Conservation (phyloP, 2,888 invertebrate genomes). For the Microctonus aethiopoides region DNA sequence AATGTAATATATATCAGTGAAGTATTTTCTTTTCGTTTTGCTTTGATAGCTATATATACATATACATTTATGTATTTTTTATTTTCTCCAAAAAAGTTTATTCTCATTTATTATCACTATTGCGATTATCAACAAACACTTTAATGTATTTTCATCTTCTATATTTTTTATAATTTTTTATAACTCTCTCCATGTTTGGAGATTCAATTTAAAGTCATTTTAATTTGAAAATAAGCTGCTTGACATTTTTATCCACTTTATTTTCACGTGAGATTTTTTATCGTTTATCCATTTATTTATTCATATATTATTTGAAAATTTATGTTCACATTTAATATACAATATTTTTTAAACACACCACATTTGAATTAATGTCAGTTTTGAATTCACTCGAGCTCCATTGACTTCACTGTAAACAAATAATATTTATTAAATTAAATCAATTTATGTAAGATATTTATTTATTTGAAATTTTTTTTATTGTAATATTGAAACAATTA, state of each 20-base stretch:
- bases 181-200: neutral
- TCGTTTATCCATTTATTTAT: conserved; percentile 26
- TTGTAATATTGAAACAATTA: neutral
- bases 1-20: neutral
- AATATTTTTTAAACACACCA: conserved; percentile 50
- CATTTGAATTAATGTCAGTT: conserved; percentile 54
- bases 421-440: neutral
- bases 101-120: conserved; percentile 27
- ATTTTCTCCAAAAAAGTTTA: conserved; percentile 25
- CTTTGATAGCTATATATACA: conserved; percentile 4
- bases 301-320: conserved; percentile 18
- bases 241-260: neutral
- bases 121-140: conserved; percentile 23
- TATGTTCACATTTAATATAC: conserved; percentile 32
- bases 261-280: conserved; percentile 15
- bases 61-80: neutral
- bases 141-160: neutral
- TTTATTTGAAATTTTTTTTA: neutral
- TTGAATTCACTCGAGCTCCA: conserved; percentile 45
- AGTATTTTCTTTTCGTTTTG: conserved; percentile 28
- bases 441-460: neutral
- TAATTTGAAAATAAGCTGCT: neutral
- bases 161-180: neutral
- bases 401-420: conserved; percentile 60
- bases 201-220: neutral